Evolutionary conservation across 2,888 invertebrate species (phyloP).

Genomic region (Protonemura montana): DNA sequence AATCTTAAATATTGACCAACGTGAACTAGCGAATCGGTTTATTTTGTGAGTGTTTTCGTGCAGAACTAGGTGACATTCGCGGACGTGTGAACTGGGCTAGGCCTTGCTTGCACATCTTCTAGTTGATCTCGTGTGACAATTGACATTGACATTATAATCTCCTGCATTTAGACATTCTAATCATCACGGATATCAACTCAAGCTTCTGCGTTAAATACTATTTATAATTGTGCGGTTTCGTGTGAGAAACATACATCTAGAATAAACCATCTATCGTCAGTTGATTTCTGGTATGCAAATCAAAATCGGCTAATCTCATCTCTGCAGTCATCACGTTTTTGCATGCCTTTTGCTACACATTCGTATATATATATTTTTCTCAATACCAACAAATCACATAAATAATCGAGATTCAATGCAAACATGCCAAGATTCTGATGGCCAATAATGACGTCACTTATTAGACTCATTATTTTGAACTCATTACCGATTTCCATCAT

Average conservation of each 20-base stretch:
- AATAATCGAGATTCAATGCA: not conserved
- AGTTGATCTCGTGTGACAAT: not conserved
- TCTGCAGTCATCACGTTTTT: conserved; percentile 3
- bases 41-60: not conserved
- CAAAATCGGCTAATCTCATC: conserved; percentile 3
- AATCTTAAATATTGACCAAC: not conserved
- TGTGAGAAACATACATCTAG: not conserved
- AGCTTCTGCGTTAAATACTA: not conserved
- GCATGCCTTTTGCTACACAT: not conserved
- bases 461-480: conserved; percentile 2
- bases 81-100: conserved; percentile 7
- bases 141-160: conserved; percentile 3
- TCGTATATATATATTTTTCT: not conserved
- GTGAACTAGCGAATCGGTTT: not conserved
- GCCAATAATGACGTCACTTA: conserved; percentile 4
- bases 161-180: not conserved
- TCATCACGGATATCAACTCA: not conserved
- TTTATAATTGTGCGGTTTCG: not conserved
- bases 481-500: not conserved
- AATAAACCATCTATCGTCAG: not conserved
- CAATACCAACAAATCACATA: not conserved
- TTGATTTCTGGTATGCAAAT: not conserved
- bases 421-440: not conserved
- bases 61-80: conserved; percentile 4
- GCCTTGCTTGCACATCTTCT: not conserved